Evolutionary conservation across 2,113 vertebrate species (phyloP).

Genomic region (Nycticebus coucang): DNA sequence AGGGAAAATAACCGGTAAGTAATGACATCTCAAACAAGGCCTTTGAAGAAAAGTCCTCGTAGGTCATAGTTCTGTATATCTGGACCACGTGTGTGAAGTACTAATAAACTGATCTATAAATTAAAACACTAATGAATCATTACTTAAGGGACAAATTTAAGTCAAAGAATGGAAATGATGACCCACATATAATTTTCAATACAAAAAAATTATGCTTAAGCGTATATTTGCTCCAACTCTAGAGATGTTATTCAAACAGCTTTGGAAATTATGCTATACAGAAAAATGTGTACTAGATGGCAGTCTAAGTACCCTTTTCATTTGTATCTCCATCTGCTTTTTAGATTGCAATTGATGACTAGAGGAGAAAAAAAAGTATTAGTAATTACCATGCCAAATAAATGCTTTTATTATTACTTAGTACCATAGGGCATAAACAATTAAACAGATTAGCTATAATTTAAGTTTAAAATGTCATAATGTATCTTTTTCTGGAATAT

Average conservation of each 20-base stretch:
- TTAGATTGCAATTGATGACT: conserved; percentile 35
- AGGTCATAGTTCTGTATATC: conserved; percentile 37
- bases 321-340: conserved; percentile 51
- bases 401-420: conserved; percentile 14
- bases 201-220: background rate
- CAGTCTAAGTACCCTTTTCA: conserved; percentile 78
- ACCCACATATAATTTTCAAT: background rate
- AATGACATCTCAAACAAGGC: background rate
- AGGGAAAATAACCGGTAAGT: background rate
- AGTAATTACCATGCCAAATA: conserved; percentile 41
- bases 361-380: background rate
- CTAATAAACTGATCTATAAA: background rate
- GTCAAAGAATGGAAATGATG: background rate
- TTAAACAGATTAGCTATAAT: background rate
- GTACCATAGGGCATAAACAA: background rate
- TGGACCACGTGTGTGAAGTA: background rate
- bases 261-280: conserved; percentile 75
- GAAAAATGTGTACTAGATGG: conserved; percentile 80
- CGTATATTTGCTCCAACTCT: background rate
- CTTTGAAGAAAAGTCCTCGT: conserved; percentile 31
- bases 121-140: background rate
- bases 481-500: background rate
- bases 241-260: conserved; percentile 36
- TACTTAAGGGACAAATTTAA: conserved; percentile 5
- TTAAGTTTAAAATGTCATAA: conserved; percentile 26